These are phyloP conservation scores for Phrynocephalus versicolor DNA, from an alignment of 2,113 vertebrate species.

Conservation along the genomic window DNA sequence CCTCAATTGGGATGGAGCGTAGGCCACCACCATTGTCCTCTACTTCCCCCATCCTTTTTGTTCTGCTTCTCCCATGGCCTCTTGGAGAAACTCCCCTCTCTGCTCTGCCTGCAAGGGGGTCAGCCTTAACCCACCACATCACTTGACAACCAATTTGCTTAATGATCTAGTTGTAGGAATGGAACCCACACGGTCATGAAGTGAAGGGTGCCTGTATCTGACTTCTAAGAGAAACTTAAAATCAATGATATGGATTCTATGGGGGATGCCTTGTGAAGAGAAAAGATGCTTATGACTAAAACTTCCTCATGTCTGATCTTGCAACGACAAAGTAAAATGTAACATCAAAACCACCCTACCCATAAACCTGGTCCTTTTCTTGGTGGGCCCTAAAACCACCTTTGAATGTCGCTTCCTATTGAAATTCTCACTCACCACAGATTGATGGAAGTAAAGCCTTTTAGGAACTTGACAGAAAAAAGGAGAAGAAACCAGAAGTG, in stretches of 20 bases:
- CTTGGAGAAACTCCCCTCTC: too few relatives aligned
- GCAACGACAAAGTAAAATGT: not conserved
- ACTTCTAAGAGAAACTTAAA: not conserved
- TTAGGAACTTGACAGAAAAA: not conserved
- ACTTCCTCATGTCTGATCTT: not conserved
- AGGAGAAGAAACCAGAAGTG: not conserved
- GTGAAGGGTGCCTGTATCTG: too few relatives aligned
- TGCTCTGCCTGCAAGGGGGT: too few relatives aligned
- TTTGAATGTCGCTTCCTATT: not conserved
- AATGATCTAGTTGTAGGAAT: too few relatives aligned
- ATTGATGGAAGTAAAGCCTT: not conserved
- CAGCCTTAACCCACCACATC: too few relatives aligned
- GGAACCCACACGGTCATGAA: too few relatives aligned
- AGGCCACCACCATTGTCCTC: too few relatives aligned
- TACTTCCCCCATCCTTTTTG: too few relatives aligned
- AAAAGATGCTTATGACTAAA: not conserved
- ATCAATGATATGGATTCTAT: not conserved
- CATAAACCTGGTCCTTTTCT: not conserved
- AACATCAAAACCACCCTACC: not conserved
- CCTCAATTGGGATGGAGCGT: too few relatives aligned
- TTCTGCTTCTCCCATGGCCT: too few relatives aligned
- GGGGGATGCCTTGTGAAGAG: not conserved
- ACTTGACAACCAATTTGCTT: too few relatives aligned
- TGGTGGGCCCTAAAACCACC: not conserved
- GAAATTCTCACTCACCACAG: not conserved